Evolutionary conservation across 2,113 vertebrate species (phyloP).

Genomic region (Brevimyrus niger): DNA sequence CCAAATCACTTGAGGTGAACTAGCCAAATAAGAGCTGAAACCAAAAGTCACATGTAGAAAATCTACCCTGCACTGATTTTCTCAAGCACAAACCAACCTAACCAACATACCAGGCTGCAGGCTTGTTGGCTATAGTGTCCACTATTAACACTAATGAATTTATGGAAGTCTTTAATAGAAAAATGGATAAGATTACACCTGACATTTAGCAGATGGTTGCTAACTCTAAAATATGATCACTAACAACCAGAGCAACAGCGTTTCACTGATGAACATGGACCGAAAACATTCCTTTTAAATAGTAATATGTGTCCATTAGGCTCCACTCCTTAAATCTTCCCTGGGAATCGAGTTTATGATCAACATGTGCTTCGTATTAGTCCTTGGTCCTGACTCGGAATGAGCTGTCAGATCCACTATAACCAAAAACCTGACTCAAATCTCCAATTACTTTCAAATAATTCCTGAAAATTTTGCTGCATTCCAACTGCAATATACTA

Average conservation of each 20-base stretch:
- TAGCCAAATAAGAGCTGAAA: background rate
- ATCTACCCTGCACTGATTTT: background rate
- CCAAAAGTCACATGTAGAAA: background rate
- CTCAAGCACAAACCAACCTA: background rate
- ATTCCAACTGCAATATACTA: background rate
- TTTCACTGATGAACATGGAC: background rate
- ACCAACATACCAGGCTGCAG: background rate
- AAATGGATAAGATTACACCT: background rate
- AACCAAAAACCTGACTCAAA: background rate
- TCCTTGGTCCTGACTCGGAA: background rate
- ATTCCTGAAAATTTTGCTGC: background rate
- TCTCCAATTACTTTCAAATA: background rate
- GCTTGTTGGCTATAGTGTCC: background rate
- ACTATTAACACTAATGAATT: background rate
- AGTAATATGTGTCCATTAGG: background rate
- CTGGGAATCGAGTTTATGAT: background rate
- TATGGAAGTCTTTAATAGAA: background rate
- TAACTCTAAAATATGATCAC: background rate
- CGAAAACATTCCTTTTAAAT: background rate
- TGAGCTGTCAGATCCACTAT: background rate
- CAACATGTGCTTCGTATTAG: background rate
- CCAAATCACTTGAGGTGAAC: background rate
- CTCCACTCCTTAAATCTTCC: background rate
- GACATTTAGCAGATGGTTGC: background rate
- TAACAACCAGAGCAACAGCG: background rate